Base-by-base conservation (phyloP, 2,113 vertebrate species). In the Pelecanoides urinatrix region DNA sequence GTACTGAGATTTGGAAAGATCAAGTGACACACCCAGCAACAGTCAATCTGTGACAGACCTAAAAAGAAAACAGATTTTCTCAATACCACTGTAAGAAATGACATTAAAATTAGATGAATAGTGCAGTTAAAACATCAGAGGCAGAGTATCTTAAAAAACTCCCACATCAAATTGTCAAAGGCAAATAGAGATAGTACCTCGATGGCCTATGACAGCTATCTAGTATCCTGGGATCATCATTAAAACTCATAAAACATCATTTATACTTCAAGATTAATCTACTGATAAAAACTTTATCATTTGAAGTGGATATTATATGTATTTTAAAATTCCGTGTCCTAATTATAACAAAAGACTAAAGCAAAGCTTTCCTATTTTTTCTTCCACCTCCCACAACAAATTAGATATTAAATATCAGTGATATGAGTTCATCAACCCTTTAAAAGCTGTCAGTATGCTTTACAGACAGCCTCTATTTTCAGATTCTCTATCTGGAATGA, bases 131-230 rank as follows among this genome's bases (percentile, higher is more conserved):
- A 91, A 62, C 71, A 77, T 58, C 27, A n/a, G 38, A 80, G 20
- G 73, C 5, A 66, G 13, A 44, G 0, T 52, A 73, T 49, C 34
- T 80, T 76, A 85, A 73, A 62, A 42, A 79, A 58, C 20, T 6
- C 8, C 80, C 25, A 77, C 4, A 67, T 38, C 22, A 75, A 74
- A 71, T 49, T 91, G 13, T 90, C 55, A 71, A 67, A 74, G 19
- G 12, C 25, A 86, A 92, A 85, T 3, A 76, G 16, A 72, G 8
- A 42, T 29, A 67, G 27, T 6, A 74, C 15, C 47, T 77, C 7
- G 9, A 27, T 58, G 32, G 8, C 29, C 68, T 74, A 29, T 0
- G 0, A 58, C 27, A 29, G 18, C 32, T 82, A 19, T 15, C 38
- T 26, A 70, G 13, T 81, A 63, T 73, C 34, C 53, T 65, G 17